Conservation (phyloP, 1,140 invertebrate species). For the Achroia grisella region DNA sequence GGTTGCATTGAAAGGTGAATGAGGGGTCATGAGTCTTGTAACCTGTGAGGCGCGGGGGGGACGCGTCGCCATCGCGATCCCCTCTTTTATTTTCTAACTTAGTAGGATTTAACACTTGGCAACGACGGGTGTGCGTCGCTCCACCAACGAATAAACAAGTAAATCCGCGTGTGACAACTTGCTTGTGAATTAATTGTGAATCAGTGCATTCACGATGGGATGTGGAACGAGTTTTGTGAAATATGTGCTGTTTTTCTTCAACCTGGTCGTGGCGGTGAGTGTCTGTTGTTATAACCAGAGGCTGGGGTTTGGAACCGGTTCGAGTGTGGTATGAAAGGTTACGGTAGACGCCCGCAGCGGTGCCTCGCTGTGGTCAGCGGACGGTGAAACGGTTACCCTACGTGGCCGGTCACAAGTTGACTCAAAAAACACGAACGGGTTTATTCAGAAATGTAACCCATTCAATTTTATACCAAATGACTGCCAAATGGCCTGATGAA, state of each 20-base stretch:
- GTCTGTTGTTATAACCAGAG: conserved; percentile 11
- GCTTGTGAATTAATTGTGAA: conserved; percentile 52
- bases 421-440: too few species aligned
- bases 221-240: conserved; percentile 86
- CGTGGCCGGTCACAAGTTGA: conserved; percentile 14
- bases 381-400: conserved; percentile 42
- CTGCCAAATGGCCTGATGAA: too few species aligned
- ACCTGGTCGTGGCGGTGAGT: conserved; percentile 89
- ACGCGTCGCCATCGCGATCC: conserved; percentile 54
- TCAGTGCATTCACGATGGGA: conserved; percentile 72
- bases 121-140: conserved; percentile 14
- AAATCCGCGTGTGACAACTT: conserved; percentile 54
- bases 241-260: conserved; percentile 89
- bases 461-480: background rate
- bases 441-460: background rate
- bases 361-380: conserved; percentile 33
- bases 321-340: conserved; percentile 23
- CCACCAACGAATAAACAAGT: conserved; percentile 31
- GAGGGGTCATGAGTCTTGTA: conserved; percentile 56
- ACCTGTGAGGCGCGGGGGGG: conserved; percentile 26
- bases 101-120: conserved; percentile 45
- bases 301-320: conserved; percentile 57
- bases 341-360: conserved; percentile 21
- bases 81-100: conserved; percentile 19
- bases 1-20: conserved; percentile 36